phyloP scores from a whole-genome alignment of 2,888 invertebrate genomes.

The Acheta domesticus region DNA sequence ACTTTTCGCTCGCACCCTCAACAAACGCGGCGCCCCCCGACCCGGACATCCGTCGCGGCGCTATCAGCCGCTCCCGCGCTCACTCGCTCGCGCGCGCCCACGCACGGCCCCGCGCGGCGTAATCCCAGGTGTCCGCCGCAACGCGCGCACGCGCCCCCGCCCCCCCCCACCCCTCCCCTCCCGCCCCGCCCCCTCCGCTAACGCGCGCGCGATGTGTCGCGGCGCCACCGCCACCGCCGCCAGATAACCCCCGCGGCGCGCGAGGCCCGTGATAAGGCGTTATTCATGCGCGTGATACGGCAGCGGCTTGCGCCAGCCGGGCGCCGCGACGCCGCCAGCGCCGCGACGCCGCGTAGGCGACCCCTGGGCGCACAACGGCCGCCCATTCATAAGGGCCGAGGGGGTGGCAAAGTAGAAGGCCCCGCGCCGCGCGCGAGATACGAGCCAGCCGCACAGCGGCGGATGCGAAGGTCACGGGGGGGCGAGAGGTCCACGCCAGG shows the following conservation, averaged over 20 bases:
- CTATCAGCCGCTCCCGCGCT: not conserved
- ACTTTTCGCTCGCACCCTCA: not conserved
- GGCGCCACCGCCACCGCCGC: not conserved
- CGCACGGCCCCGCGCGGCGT: not conserved
- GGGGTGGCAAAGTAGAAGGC: not conserved
- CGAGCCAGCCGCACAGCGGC: too few species aligned
- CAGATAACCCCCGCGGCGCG: conserved; percentile 1
- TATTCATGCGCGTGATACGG: conserved; percentile 18
- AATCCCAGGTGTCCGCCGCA: not conserved
- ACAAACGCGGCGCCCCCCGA: not conserved
- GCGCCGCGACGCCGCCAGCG: not conserved
- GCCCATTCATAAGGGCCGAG: not conserved
- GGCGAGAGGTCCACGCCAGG: too few species aligned
- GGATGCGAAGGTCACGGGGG: too few species aligned
- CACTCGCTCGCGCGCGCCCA: not conserved
- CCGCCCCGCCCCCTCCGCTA: not conserved
- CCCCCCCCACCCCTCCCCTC: not conserved
- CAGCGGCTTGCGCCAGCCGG: not conserved
- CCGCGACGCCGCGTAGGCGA: not conserved
- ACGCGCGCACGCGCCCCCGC: not conserved
- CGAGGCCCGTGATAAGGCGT: not conserved
- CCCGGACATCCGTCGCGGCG: conserved; percentile 1
- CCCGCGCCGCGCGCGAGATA: too few species aligned
- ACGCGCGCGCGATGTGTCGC: not conserved
- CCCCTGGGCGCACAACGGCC: conserved; percentile 1